Base-by-base conservation (phyloP, 30 jellyfish, hydroid and myxozoan genomes). In the Morbakka virulenta region DNA sequence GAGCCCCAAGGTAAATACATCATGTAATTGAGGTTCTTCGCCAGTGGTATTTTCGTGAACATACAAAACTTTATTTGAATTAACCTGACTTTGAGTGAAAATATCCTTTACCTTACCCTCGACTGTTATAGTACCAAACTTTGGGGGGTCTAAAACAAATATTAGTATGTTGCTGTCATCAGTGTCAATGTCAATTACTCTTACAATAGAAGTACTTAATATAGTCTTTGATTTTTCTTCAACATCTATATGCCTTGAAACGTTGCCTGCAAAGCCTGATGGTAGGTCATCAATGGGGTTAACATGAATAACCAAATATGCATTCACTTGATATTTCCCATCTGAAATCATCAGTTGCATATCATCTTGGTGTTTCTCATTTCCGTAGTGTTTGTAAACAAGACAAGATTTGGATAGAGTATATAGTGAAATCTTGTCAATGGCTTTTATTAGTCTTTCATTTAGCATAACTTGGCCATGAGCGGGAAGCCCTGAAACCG, bases 71-170 rank as follows among this genome's bases (percentile, higher is more conserved):
- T 64, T 32, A 14, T 71, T 82, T 17, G 2, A 61, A 30, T 82
- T 50, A 6, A 82, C 32, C 33, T 82, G 86, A 24, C 50, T 69
- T 49, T 82, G 94, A 0, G 86, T 82, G 34, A 82, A 82, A 25
- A 32, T 51, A 4, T 74, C 51, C 14, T 21, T 13, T 48, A 70
- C 69, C 0, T 35, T 57, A 17, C 25, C 53, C 14, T 35, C 14
- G 34, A 52, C 63, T 26, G 34, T 71, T 22, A 82, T n/a, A 41
- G 80, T 72, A 2, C 94, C 94, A 35, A 67, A 72, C 49, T 20
- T 35, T 4, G 94, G 87, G n/a, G 48, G 74, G 11, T 64, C 26
- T 27, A 6, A 17, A 9, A 41, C 9, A 41, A 41, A 41, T 6
- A 41, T 41, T 41, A 6, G 9, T 6, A 41, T 41, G 9, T 41